Percentiles rank a stretch among this genome's conserved stretches.
phyloP scores from a whole-genome alignment of 2,797 vertebrate species.

The Pantherophis alleghaniensis region DNA sequence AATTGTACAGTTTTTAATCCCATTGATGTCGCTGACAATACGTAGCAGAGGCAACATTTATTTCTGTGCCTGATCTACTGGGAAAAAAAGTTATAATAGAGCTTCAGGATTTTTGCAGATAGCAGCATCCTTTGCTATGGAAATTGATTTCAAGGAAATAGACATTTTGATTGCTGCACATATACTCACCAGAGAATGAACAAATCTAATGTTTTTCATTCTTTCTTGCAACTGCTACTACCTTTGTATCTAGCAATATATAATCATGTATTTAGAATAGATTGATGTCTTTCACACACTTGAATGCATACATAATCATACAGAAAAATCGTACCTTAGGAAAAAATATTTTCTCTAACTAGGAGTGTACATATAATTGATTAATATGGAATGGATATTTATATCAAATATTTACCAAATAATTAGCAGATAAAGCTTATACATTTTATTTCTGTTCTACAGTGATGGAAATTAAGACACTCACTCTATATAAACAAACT shows the following conservation, averaged over 20 bases:
- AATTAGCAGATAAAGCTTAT: not conserved
- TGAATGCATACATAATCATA: not conserved
- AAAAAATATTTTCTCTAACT: not conserved
- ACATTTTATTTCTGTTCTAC: not conserved
- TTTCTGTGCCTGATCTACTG: not conserved
- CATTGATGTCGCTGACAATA: constrained; percentile 18
- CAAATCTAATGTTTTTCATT: constrained; percentile 3
- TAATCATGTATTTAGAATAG: constrained; percentile 1
- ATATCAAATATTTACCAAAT: not conserved
- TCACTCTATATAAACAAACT: not conserved
- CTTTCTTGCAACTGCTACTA: not conserved
- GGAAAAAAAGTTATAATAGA: constrained; percentile 15
- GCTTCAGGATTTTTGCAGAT: not conserved
- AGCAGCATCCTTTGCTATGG: not conserved
- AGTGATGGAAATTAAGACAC: not conserved
- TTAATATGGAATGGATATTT: not conserved
- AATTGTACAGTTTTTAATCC: constrained; percentile 1
- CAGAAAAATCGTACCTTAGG: not conserved
- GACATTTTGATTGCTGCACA: not conserved
- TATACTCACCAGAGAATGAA: not conserved
- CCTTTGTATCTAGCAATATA: not conserved
- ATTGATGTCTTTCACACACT: not conserved
- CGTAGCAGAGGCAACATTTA: constrained; percentile 4
- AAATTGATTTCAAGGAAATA: constrained; percentile 27
- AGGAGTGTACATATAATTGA: not conserved